These are phyloP conservation scores for Taphrorychus bicolor DNA, from an alignment of 2,888 invertebrate species.

Conservation along the genomic window DNA sequence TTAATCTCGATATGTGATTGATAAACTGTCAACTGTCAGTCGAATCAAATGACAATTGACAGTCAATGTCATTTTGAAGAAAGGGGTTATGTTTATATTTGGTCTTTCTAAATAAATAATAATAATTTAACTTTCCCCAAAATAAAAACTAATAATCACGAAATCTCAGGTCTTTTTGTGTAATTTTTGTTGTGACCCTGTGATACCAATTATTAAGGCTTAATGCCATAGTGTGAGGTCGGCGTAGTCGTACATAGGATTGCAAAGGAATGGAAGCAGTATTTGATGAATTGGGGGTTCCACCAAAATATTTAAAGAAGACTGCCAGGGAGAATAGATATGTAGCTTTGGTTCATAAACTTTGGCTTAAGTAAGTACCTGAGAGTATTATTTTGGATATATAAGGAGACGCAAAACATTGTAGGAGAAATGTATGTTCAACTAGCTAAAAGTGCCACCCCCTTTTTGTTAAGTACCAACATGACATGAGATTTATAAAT, in stretches of 20 bases:
- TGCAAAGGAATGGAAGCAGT: constrained; percentile 67
- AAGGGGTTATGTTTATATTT: constrained; percentile 17
- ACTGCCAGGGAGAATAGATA: constrained; percentile 67
- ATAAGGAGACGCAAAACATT: neutral
- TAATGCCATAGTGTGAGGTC: too few relatives aligned
- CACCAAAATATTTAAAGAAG: constrained; percentile 69
- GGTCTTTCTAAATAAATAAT: neutral
- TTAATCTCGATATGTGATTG: too few relatives aligned
- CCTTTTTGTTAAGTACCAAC: too few relatives aligned
- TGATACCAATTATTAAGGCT: neutral
- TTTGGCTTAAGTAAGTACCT: constrained; percentile 72
- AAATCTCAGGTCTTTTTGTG: constrained; percentile 16
- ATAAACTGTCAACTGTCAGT: too few relatives aligned
- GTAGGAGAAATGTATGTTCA: too few relatives aligned
- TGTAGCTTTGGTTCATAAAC: constrained; percentile 70
- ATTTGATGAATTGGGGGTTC: constrained; percentile 75
- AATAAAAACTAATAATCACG: constrained; percentile 16
- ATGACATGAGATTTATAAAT: too few relatives aligned
- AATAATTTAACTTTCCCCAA: neutral
- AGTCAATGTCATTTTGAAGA: too few relatives aligned
- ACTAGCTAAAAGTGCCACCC: too few relatives aligned
- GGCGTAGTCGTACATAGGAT: too few relatives aligned
- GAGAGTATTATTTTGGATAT: too few relatives aligned
- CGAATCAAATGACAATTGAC: too few relatives aligned
- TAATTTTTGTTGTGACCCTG: neutral